Conservation (phyloP, 2,113 vertebrate genomes). For the Turnix velox region DNA sequence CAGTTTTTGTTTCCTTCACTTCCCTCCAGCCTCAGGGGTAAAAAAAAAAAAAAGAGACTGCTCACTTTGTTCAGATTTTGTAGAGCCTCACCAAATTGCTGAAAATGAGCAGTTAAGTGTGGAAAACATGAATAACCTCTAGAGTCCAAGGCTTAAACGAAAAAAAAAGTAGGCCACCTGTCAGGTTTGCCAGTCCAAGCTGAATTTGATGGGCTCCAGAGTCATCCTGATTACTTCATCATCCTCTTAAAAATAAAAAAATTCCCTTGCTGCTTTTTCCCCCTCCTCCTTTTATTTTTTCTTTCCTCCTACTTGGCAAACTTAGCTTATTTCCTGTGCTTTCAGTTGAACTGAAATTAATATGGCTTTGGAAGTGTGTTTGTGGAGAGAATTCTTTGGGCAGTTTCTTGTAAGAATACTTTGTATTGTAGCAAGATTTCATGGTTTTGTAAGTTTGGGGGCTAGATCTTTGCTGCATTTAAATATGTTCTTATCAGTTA, state of each 20-base stretch:
- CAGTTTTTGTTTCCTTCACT: neutral
- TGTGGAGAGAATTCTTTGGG: neutral
- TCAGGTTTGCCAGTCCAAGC: neutral
- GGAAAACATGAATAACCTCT: neutral
- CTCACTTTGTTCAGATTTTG: neutral
- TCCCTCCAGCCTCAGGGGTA: neutral
- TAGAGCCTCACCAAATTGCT: neutral
- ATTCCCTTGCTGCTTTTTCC: neutral
- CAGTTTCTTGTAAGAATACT: neutral
- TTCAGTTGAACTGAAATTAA: neutral
- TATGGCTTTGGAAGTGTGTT: neutral
- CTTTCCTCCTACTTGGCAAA: neutral
- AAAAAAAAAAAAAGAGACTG: neutral
- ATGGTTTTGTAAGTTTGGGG: neutral
- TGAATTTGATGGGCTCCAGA: conserved; percentile 22
- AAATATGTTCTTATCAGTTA: neutral
- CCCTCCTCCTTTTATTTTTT: neutral
- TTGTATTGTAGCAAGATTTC: neutral
- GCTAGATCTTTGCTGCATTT: neutral
- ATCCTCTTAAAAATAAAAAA: neutral
- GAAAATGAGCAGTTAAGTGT: neutral
- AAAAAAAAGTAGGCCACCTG: neutral
- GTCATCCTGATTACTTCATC: conserved; percentile 7
- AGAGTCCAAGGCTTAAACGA: neutral
- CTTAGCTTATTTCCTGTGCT: neutral